Evolutionary conservation across 2,888 invertebrate genomes (phyloP), one percentile per base, ranked within the genome.

Genomic region (Calameuta idolon): DNA sequence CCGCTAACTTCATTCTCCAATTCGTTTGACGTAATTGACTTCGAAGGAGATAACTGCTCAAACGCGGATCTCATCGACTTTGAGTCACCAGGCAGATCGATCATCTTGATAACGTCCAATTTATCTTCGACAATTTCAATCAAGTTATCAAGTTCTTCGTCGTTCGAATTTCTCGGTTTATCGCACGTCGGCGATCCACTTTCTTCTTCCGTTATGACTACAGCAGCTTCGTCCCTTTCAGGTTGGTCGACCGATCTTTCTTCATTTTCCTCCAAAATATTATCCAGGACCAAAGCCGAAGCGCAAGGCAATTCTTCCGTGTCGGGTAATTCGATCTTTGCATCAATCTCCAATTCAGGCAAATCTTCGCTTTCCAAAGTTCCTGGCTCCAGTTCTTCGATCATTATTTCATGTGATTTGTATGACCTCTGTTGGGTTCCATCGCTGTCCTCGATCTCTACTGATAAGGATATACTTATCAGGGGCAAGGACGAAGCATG

Each of bases 131-230:
- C 80, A 30, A 86, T 76, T 84, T 89, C 89, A 11, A 89, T 83
- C 5, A 88, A 83, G 81, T 89, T 89, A 76, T 89, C 89, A 40
- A 87, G 73, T 74, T 89, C 89, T 15, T 89, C 89, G 2, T 87
- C 89, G 40, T 89, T 88, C 2, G 88, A 89, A 79, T 87, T 89
- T 76, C 15, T 69, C 2, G 9, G 23, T 55, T 74, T 37, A 11
- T 3, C 34, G 12, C 69, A 74, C 3, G 76, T 55, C 30, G 40
- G 12, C 4, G 71, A 34, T 12, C 75, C 76, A 15, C 23, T 34
- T 73, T 83, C 82, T 69, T 83, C 85, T 69, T 80, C 73, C 34
- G 78, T 73, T 3, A 75, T n/a, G 75, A 83, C 85, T 73, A 75
- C 74, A 33, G 79, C 35, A 33, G 79, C 35, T 11, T 76, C 34